Conservation (phyloP, 2,113 vertebrate species). For the Phalacrocorax brasilianus region DNA sequence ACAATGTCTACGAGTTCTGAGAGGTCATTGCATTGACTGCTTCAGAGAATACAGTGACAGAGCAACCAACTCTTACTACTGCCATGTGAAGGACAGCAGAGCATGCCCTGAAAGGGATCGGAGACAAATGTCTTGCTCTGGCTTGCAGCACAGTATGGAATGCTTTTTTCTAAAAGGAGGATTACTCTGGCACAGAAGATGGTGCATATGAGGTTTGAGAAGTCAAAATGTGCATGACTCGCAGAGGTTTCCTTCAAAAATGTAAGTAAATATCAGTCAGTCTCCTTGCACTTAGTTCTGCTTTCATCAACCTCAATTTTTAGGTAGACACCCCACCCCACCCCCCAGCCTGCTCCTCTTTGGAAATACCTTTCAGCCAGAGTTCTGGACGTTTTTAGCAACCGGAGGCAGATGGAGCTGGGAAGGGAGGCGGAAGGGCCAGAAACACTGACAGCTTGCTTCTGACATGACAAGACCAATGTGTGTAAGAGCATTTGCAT, state of each 20-base stretch:
- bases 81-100: constrained; percentile 12
- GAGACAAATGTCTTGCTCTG: neutral
- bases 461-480: neutral
- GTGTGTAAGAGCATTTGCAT: neutral
- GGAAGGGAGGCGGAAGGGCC: neutral
- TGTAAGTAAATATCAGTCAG: constrained; percentile 66
- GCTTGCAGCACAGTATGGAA: constrained; percentile 1
- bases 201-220: neutral
- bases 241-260: constrained; percentile 45
- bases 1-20: constrained; percentile 29
- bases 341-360: neutral
- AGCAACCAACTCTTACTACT: constrained; percentile 32
- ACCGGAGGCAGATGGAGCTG: neutral
- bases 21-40: constrained; percentile 17
- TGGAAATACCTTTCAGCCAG: neutral
- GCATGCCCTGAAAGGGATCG: neutral
- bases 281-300: constrained; percentile 57
- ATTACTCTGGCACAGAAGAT: constrained; percentile 57
- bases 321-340: neutral
- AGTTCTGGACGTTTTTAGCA: neutral
- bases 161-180: constrained; percentile 9
- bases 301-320: constrained; percentile 23
- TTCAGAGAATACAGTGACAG: constrained; percentile 40
- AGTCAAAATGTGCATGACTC: neutral
- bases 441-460: neutral